A percentile compares a stretch with the other conserved stretches of the same genome.
These are phyloP conservation scores for Amazona vittata DNA, from an alignment of 2,113 vertebrate genomes.

Conservation along the genomic window DNA sequence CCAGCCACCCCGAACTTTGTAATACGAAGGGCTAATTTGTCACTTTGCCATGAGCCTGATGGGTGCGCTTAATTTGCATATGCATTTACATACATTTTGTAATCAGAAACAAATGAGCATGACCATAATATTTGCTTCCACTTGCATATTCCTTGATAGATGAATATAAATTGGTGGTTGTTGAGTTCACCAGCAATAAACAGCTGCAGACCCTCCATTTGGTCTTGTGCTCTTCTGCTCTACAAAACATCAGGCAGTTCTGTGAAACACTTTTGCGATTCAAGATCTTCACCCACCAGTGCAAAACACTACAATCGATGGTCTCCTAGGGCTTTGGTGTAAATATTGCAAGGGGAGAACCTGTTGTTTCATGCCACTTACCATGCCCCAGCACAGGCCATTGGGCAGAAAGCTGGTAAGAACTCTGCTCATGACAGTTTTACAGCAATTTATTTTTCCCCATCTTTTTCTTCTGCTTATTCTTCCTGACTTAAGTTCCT, in stretches of 20 bases:
- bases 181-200: conserved; percentile 34
- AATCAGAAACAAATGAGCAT: conserved; percentile 74
- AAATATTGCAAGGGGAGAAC: neutral
- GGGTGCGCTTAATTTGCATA: conserved; percentile 55
- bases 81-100: conserved; percentile 75
- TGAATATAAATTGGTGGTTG: conserved; percentile 52
- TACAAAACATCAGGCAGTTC: neutral
- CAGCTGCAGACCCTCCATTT: conserved; percentile 1
- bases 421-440: neutral
- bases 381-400: neutral
- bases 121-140: conserved; percentile 70
- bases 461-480: neutral
- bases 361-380: neutral
- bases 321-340: neutral
- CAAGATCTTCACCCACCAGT: neutral
- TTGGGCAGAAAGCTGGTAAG: neutral
- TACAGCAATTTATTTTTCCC: neutral
- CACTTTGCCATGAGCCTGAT: conserved; percentile 65
- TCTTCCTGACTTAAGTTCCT: neutral
- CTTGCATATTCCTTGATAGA: conserved; percentile 56
- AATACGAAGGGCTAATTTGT: conserved; percentile 17
- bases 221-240: neutral
- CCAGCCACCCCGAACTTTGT: neutral
- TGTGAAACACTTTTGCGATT: neutral
- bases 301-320: neutral